A percentile compares a stretch with the other conserved stretches of the same genome.
These are phyloP conservation scores for Semaprochilodus insignis DNA, from an alignment of 2,797 vertebrate species.

Conservation along the genomic window DNA sequence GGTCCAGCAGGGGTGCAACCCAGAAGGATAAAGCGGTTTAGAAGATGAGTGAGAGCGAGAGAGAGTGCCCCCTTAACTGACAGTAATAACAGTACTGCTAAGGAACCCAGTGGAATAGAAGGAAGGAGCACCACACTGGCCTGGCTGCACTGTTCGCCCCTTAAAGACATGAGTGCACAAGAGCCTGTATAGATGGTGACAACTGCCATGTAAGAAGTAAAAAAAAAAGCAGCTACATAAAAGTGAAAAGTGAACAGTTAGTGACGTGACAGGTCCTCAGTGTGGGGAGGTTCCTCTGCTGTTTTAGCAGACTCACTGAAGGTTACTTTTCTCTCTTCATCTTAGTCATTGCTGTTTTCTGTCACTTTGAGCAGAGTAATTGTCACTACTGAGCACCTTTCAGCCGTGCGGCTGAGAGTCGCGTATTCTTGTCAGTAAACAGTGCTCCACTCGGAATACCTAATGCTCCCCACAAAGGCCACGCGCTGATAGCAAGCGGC, in stretches of 20 bases:
- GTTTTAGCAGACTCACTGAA: slow-evolving; percentile 68
- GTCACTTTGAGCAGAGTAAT: slow-evolving; percentile 75
- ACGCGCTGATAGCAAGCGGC: slow-evolving; percentile 59
- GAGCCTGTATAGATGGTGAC: too few species aligned
- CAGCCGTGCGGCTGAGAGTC: slow-evolving; percentile 67
- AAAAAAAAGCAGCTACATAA: background rate
- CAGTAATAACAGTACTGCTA: too few species aligned
- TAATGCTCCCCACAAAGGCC: slow-evolving; percentile 68
- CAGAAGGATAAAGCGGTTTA: too few species aligned
- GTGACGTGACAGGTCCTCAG: slow-evolving; percentile 72
- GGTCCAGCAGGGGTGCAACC: too few species aligned
- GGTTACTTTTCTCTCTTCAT: slow-evolving; percentile 67
- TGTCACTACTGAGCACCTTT: slow-evolving; percentile 77
- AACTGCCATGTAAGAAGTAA: background rate
- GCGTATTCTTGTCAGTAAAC: slow-evolving; percentile 69
- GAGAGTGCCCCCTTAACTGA: too few species aligned
- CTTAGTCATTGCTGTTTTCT: slow-evolving; percentile 70
- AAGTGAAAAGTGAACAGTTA: slow-evolving; percentile 50
- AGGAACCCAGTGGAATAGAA: too few species aligned
- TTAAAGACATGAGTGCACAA: background rate
- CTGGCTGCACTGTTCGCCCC: background rate
- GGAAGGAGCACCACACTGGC: background rate
- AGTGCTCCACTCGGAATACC: slow-evolving; percentile 70
- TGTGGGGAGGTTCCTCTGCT: slow-evolving; percentile 65
- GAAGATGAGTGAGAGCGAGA: too few species aligned